Evolutionary conservation across 2,888 invertebrate species (phyloP).

Genomic region (Pristionchus arcanus): DNA sequence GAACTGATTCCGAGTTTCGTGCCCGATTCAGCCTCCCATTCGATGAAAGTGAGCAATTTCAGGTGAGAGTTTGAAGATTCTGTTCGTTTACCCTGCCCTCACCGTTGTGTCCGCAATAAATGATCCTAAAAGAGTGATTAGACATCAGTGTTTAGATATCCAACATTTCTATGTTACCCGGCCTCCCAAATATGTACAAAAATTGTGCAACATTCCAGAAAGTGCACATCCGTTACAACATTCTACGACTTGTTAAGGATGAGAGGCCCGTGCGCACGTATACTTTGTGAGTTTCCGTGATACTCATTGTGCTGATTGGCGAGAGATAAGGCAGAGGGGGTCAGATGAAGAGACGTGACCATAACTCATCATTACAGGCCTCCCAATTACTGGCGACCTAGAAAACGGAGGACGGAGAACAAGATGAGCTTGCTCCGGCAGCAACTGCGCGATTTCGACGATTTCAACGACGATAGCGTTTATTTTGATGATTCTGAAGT

Average conservation of each 20-base stretch:
- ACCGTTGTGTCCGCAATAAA: too few relatives aligned
- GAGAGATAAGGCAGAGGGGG: too few relatives aligned
- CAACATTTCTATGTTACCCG: too few relatives aligned
- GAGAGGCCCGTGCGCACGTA: background rate
- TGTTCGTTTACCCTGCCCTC: background rate
- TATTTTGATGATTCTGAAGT: background rate
- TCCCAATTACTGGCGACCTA: too few relatives aligned
- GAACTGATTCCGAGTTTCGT: background rate
- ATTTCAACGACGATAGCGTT: background rate
- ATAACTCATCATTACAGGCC: too few relatives aligned
- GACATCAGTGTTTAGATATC: too few relatives aligned
- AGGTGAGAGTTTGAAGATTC: background rate
- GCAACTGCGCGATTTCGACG: background rate
- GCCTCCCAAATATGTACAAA: background rate
- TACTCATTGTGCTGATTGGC: too few relatives aligned
- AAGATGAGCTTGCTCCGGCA: background rate
- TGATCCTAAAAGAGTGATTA: too few relatives aligned
- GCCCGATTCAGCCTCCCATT: background rate
- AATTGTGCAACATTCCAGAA: background rate
- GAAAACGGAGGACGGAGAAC: background rate
- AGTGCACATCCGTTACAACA: conserved; percentile 14
- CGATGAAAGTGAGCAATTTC: background rate
- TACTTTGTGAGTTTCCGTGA: background rate
- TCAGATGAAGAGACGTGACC: too few relatives aligned
- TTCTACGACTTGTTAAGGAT: background rate